Conservation (phyloP, 2,113 vertebrate species). For the Pantherophis guttatus region DNA sequence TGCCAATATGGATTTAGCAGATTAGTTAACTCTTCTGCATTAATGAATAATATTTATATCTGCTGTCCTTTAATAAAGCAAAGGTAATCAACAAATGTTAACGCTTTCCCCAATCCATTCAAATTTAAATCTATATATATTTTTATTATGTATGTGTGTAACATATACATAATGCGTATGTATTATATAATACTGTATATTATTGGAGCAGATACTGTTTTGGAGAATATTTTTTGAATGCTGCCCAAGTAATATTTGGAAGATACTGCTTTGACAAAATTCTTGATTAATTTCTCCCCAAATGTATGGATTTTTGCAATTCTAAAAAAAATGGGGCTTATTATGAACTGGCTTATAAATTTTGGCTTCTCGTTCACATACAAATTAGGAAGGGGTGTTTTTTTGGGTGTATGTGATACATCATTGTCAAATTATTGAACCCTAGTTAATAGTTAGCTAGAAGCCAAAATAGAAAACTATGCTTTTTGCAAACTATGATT, state of each 20-base stretch:
- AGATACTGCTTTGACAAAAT: not conserved
- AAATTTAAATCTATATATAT: not conserved
- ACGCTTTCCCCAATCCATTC: not conserved
- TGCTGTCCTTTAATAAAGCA: not conserved
- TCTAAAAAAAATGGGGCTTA: not conserved
- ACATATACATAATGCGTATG: too few relatives aligned
- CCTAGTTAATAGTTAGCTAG: not conserved
- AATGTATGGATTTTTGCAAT: not conserved
- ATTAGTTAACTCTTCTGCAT: not conserved
- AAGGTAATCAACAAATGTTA: not conserved
- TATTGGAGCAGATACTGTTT: not conserved
- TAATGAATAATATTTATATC: not conserved
- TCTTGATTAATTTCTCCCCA: not conserved
- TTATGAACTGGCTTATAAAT: not conserved
- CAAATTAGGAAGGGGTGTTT: not conserved
- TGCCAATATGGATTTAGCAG: not conserved
- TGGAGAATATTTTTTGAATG: not conserved
- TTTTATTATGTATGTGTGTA: too few relatives aligned
- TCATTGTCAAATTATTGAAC: not conserved
- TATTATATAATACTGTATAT: too few relatives aligned
- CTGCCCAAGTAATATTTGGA: not conserved
- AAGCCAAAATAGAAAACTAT: not conserved
- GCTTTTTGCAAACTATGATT: not conserved
- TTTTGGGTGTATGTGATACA: too few relatives aligned
- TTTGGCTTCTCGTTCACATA: not conserved